Conservation (phyloP, 1,140 invertebrate genomes). For the Hycleus cichorii region DNA sequence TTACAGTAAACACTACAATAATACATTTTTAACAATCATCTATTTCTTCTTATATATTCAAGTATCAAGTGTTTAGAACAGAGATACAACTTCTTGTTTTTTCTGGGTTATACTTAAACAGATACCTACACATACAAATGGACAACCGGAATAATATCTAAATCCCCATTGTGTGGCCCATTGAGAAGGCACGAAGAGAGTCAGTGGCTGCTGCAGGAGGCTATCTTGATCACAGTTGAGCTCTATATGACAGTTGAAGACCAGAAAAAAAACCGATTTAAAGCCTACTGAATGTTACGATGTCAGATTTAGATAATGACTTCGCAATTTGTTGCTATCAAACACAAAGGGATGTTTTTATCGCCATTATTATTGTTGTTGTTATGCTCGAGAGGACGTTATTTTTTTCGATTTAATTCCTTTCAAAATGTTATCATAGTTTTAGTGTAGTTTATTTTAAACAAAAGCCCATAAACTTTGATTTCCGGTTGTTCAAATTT, state of each 20-base stretch:
- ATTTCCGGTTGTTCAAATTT: conserved; percentile 10
- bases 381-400: not conserved
- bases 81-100: conserved; percentile 6
- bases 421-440: no score
- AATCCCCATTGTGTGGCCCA: conserved; percentile 18
- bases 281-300: conserved; percentile 19
- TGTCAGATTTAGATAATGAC: conserved; percentile 26
- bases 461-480: conserved; percentile 12
- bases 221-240: conserved; percentile 22
- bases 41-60: conserved; percentile 4
- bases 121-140: not conserved
- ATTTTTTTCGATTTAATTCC: not conserved
- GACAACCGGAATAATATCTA: conserved; percentile 11
- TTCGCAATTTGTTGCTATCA: conserved; percentile 19
- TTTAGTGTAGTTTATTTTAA: not conserved
- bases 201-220: conserved; percentile 22
- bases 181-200: not conserved
- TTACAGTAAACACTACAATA: conserved; percentile 20
- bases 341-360: conserved; percentile 4
- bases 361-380: not conserved
- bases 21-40: conserved; percentile 9
- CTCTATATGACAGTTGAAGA: conserved; percentile 22
- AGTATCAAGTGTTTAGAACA: conserved; percentile 1
- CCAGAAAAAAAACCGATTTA: not conserved
- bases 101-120: not conserved